Evolutionary conservation across 2,113 vertebrate species (phyloP).

Genomic region (Colossoma macropomum): DNA sequence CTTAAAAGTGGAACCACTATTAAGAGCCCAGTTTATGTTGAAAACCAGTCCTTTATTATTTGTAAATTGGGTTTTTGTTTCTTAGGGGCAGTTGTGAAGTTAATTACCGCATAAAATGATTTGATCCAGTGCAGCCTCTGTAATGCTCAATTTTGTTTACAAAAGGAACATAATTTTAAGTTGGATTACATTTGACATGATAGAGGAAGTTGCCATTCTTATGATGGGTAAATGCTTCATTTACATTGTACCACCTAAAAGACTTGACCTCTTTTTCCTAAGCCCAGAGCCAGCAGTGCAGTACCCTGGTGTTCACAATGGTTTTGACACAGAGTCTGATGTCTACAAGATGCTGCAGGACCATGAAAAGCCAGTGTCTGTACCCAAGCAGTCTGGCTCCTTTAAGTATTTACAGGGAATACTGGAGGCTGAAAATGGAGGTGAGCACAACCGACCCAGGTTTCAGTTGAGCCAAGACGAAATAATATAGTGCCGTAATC

Average conservation of each 20-base stretch:
- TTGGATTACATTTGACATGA: not conserved
- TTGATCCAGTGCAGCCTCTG: too few species aligned
- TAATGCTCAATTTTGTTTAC: not conserved
- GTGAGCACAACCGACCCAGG: constrained; percentile 67
- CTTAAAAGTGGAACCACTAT: too few species aligned
- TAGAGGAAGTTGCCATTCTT: not conserved
- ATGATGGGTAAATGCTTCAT: too few species aligned
- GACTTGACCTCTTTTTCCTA: constrained; percentile 49
- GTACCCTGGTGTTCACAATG: constrained; percentile 77
- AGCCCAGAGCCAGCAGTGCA: constrained; percentile 82
- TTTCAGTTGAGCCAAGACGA: too few species aligned
- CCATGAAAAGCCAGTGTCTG: constrained; percentile 79
- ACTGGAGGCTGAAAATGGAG: constrained; percentile 90
- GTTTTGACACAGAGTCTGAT: constrained; percentile 87
- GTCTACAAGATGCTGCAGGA: constrained; percentile 98
- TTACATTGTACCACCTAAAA: too few species aligned
- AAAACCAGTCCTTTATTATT: too few species aligned
- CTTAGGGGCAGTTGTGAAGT: too few species aligned
- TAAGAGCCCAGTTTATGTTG: too few species aligned
- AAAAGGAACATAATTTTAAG: not conserved
- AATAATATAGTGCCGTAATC: not conserved
- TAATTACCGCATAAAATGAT: too few species aligned
- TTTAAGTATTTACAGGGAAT: constrained; percentile 97
- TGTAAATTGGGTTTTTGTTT: too few species aligned
- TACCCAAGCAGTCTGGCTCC: constrained; percentile 96